Conservation (phyloP, 2,113 vertebrate genomes). For the Vulpes ferrilata region DNA sequence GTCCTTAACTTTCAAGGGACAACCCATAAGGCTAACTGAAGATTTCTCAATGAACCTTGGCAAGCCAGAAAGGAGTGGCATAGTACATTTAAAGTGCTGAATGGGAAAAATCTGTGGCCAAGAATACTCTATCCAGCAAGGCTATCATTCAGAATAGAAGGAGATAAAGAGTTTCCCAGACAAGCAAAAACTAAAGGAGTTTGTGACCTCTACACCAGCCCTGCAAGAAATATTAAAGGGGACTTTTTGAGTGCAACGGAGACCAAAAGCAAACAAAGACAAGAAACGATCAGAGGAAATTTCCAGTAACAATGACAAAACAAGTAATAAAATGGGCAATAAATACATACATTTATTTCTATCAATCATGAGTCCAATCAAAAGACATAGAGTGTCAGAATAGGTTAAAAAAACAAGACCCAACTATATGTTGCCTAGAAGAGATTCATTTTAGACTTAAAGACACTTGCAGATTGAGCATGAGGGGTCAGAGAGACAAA, state of each 20-base stretch:
- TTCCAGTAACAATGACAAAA: neutral
- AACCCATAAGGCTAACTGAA: neutral
- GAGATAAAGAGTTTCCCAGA: neutral
- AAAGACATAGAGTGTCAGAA: neutral
- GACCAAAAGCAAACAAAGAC: neutral
- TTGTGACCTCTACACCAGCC: neutral
- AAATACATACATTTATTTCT: neutral
- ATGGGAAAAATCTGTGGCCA: neutral
- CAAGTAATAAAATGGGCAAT: neutral
- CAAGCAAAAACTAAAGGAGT: neutral
- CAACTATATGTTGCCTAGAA: neutral
- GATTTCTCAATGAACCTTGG: neutral
- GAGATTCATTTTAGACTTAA: neutral
- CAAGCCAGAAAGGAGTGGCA: neutral
- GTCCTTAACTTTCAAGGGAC: neutral
- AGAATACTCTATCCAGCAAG: neutral
- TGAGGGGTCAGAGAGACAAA: neutral
- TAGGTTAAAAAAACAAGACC: neutral
- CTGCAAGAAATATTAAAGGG: neutral
- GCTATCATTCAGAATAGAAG: neutral
- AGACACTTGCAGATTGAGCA: neutral
- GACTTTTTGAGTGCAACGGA: neutral
- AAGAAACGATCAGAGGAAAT: neutral
- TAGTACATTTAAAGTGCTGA: neutral
- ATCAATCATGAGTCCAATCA: neutral